A percentile compares a stretch with the other conserved stretches of the same genome.
Evolutionary conservation across 2,797 vertebrate species (phyloP).

Genomic region (Poeciliopsis paucimaculata): DNA sequence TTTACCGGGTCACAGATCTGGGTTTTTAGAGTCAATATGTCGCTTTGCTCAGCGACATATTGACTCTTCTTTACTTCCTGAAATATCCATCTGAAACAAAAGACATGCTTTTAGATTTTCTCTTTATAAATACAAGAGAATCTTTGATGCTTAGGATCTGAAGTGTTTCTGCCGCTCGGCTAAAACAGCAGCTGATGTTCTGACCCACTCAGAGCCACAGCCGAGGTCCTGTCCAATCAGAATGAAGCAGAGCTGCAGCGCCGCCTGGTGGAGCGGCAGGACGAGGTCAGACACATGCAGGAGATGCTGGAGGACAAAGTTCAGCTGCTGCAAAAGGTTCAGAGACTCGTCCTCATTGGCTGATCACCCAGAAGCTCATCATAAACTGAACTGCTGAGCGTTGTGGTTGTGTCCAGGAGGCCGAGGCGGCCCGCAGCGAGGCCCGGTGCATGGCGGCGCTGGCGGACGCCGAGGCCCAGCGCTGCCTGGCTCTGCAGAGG

Average conservation of each 20-base stretch:
- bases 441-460: conserved; percentile 79
- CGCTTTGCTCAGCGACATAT: too few species aligned
- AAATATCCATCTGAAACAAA: too few species aligned
- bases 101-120: too few species aligned
- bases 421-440: conserved; percentile 82
- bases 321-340: conserved; percentile 88
- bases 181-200: not conserved
- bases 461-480: conserved; percentile 82
- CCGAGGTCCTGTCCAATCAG: conserved; percentile 80
- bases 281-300: conserved; percentile 84
- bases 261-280: conserved; percentile 82
- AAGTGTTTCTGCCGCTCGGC: not conserved
- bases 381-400: not conserved
- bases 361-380: not conserved
- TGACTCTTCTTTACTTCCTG: not conserved
- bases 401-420: conserved; percentile 78
- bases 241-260: conserved; percentile 83
- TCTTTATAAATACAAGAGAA: not conserved
- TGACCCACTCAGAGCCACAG: conserved; percentile 72
- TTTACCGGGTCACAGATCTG: not conserved
- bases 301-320: conserved; percentile 88
- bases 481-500: conserved; percentile 81
- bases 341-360: not conserved
- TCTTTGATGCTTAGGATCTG: not conserved
- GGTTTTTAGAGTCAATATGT: not conserved